phyloP scores from a whole-genome alignment of 2,797 vertebrate species.

The Pseudomugil gertrudae region DNA sequence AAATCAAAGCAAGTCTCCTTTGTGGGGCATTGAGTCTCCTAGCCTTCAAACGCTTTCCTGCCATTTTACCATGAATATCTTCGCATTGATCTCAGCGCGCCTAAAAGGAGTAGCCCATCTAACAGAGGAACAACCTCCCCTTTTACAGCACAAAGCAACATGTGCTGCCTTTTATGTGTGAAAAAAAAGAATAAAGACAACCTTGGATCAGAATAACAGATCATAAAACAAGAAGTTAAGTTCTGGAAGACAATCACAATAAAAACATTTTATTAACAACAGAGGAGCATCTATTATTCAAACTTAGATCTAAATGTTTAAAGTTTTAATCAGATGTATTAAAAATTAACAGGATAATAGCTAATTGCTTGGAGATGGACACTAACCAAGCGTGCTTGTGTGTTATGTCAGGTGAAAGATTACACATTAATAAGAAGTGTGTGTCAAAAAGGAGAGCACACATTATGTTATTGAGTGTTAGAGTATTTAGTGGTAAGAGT shows the following conservation, averaged over 20 bases:
- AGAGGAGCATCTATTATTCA: neutral
- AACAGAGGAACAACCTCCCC: constrained; percentile 53
- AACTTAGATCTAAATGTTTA: no score
- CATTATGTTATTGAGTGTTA: constrained; percentile 25
- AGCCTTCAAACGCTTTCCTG: constrained; percentile 77
- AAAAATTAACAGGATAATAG: no score
- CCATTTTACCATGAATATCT: constrained; percentile 69
- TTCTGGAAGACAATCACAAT: neutral
- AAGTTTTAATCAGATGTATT: no score
- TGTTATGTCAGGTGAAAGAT: constrained; percentile 53
- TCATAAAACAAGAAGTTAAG: constrained; percentile 7
- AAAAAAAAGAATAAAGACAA: constrained; percentile 56
- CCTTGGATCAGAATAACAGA: constrained; percentile 34
- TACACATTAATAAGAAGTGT: constrained; percentile 52
- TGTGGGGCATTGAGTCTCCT: constrained; percentile 49
- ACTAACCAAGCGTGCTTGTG: constrained; percentile 41
- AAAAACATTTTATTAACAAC: constrained; percentile 2
- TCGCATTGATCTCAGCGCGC: constrained; percentile 71
- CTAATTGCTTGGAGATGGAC: constrained; percentile 71
- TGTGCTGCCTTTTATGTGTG: constrained; percentile 68
- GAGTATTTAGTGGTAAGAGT: neutral
- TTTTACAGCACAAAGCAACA: constrained; percentile 70
- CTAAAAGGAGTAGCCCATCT: constrained; percentile 60
- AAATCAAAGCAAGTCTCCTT: constrained; percentile 73
- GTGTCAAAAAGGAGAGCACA: constrained; percentile 36